Base-by-base conservation (phyloP, 2,113 vertebrate species). In the Zapornia atra region DNA sequence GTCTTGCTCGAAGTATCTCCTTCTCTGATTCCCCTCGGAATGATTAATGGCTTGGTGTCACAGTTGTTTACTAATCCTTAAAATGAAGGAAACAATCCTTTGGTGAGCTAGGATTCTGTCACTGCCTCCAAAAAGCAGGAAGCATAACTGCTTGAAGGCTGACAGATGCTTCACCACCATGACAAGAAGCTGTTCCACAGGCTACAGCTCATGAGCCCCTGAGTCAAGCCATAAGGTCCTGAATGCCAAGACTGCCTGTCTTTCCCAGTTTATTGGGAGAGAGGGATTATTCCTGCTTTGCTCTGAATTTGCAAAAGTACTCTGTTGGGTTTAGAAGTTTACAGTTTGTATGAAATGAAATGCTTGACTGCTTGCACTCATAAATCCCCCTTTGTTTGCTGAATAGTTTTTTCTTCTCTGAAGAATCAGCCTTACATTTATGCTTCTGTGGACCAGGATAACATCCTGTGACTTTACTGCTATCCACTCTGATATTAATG, bases 191-290 rank as follows among this genome's bases (percentile, higher is more conserved):
- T 87, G 82, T 85, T 95, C 86, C 85, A 92, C 38, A 82, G 87
- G 70, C 83, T 95, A 92, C 73, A 76, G 82, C 68, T 88, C 65
- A 2, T 10, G 44, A 91, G 93, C 19, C 89, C 73, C 75, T 90
- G 93, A 96, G 95, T 94, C 65, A 92, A 94, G 82, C 92, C 95
- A 95, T 94, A 95, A 91, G 92, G 81, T 92, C 61, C 54, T 40
- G 84, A 95, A 93, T 73, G 81, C 93, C 96, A 97, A 65, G 48
- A 80, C 76, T 77, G 88, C 54, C 70, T 92, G 91, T 92, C 90
- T 96, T 94, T 88, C 75, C 56, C 83, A 80, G 76, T 86, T 90
- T 78, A 82, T 12, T 34, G 54, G 48, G 44, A 76, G 33, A 75
- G 66, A 69, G 11, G 26, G 59, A 68, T 82, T 84, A 88, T 28